Evolutionary conservation across 2,113 vertebrate genomes (phyloP).

Genomic region (Myrmecophaga tridactyla): DNA sequence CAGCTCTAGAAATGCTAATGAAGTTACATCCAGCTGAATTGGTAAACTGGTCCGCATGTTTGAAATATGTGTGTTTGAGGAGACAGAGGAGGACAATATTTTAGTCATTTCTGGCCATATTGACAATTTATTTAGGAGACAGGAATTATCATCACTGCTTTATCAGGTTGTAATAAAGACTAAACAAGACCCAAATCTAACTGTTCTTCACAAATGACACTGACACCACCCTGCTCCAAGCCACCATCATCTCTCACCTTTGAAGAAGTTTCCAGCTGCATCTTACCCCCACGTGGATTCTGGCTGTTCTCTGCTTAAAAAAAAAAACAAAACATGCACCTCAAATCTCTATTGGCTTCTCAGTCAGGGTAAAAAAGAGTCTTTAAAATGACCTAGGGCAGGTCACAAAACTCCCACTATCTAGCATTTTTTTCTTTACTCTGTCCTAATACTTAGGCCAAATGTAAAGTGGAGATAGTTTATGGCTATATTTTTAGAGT

Average conservation of each 20-base stretch:
- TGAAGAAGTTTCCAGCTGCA: no score
- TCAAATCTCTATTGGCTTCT: background rate
- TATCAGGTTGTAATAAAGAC: background rate
- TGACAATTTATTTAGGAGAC: background rate
- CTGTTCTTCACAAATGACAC: background rate
- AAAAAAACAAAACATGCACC: background rate
- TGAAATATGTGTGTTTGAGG: background rate
- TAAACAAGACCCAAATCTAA: background rate
- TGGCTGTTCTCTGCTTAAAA: background rate
- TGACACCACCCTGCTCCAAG: background rate
- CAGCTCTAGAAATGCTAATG: background rate
- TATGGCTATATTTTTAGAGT: background rate
- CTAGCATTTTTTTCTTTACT: background rate
- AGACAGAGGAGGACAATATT: no score
- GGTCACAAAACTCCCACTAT: background rate
- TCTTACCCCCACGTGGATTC: no score
- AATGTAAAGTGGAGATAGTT: background rate
- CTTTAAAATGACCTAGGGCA: background rate
- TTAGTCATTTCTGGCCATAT: background rate
- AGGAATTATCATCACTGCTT: background rate
- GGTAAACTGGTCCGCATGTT: background rate
- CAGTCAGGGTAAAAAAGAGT: background rate
- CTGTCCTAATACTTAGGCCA: background rate
- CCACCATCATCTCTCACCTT: rapidly evolving
- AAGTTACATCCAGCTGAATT: background rate